Evolutionary conservation across 2,797 vertebrate species (phyloP).

Genomic region (Bufotes viridis): DNA sequence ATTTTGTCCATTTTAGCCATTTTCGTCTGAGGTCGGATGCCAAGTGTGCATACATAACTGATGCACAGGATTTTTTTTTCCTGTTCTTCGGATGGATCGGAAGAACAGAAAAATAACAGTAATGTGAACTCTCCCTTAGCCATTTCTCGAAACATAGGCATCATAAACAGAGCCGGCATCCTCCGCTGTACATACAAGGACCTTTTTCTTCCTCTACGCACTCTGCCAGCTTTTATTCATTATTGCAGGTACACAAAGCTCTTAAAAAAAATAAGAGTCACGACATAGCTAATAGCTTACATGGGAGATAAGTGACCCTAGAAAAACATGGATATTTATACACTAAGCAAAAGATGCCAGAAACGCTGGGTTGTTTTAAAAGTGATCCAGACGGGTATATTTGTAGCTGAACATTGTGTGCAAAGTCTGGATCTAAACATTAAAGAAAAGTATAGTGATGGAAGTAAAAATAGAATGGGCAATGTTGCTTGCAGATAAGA

Average conservation of each 20-base stretch:
- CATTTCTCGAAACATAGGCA: not conserved
- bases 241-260: conserved; percentile 11
- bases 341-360: conserved; percentile 33
- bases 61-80: no score
- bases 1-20: no score
- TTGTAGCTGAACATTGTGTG: conserved; percentile 45
- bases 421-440: conserved; percentile 37
- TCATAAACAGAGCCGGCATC: not conserved
- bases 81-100: no score
- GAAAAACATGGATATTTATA: conserved; percentile 49
- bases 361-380: conserved; percentile 23
- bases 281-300: conserved; percentile 25
- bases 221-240: conserved; percentile 7
- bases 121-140: no score
- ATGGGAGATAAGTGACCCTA: conserved; percentile 34
- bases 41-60: no score
- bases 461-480: conserved; percentile 45
- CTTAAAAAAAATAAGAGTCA: not conserved
- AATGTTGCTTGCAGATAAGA: conserved; percentile 15
- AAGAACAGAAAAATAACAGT: no score
- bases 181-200: not conserved
- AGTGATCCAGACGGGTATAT: conserved; percentile 42
- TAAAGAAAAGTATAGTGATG: conserved; percentile 26
- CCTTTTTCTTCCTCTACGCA: not conserved
- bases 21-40: no score